These are phyloP conservation scores for Heliopora coerulea DNA, from an alignment of 92 coral and sea anemone species.

Conservation along the genomic window DNA sequence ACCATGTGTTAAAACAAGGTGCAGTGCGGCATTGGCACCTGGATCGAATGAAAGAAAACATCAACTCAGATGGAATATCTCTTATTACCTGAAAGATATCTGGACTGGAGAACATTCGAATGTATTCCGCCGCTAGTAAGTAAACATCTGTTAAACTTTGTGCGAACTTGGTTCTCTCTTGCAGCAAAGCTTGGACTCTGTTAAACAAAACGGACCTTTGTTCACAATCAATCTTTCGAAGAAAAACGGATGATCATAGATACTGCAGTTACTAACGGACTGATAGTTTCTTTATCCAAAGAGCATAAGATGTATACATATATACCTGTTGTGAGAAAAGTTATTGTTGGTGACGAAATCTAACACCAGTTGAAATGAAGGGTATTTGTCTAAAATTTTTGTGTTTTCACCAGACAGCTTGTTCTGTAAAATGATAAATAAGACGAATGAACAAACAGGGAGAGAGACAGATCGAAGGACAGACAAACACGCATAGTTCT, in stretches of 20 bases:
- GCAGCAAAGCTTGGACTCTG: constrained; percentile 77
- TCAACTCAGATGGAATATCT: too few relatives aligned
- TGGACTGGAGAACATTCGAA: constrained; percentile 80
- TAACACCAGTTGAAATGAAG: constrained; percentile 85
- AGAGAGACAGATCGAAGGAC: not conserved
- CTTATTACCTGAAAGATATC: constrained; percentile 98
- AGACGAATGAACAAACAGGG: not conserved
- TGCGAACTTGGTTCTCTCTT: constrained; percentile 89
- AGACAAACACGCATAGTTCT: not conserved
- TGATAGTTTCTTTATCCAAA: too few relatives aligned
- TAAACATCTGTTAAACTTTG: constrained; percentile 75
- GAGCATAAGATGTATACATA: too few relatives aligned
- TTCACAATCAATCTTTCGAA: too few relatives aligned
- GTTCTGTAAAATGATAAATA: not conserved
- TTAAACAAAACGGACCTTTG: not conserved
- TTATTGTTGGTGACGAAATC: constrained; percentile 91
- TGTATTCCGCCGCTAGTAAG: constrained; percentile 90
- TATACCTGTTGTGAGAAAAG: constrained; percentile 86
- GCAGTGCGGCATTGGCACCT: too few relatives aligned
- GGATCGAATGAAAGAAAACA: too few relatives aligned
- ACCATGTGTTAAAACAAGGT: too few relatives aligned
- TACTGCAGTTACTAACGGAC: too few relatives aligned
- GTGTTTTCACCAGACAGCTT: constrained; percentile 68
- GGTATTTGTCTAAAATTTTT: constrained; percentile 88
- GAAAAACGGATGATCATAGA: too few relatives aligned